phyloP scores from a whole-genome alignment of 2,888 invertebrate species.

The Stratiomys singularior region DNA sequence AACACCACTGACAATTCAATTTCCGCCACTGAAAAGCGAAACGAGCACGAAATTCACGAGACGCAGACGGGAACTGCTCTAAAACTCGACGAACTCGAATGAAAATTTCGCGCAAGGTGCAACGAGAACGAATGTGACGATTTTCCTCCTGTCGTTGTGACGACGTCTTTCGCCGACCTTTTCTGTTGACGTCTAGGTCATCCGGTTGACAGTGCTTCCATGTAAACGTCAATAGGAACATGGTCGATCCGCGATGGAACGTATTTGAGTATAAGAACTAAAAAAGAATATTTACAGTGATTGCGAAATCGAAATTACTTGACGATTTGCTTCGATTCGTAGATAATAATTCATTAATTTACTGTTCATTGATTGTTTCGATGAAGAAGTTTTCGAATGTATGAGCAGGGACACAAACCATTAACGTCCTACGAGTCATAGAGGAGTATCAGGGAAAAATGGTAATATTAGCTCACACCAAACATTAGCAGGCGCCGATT shows the following conservation, averaged over 20 bases:
- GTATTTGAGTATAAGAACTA: too few species aligned
- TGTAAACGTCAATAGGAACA: background rate
- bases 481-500: too few species aligned
- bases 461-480: too few species aligned
- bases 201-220: conserved; percentile 17
- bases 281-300: too few species aligned
- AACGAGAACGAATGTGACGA: conserved; percentile 5
- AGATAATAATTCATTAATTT: background rate
- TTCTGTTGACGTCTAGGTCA: conserved; percentile 32
- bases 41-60: background rate
- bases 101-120: conserved; percentile 32
- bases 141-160: conserved; percentile 14
- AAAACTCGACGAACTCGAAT: conserved; percentile 8
- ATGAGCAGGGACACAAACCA: too few species aligned
- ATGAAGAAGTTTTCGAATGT: too few species aligned
- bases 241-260: too few species aligned
- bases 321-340: too few species aligned
- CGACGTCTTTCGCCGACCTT: conserved; percentile 39
- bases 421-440: too few species aligned
- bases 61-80: background rate
- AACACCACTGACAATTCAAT: conserved; percentile 20
- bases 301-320: too few species aligned
- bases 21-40: conserved; percentile 11
- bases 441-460: too few species aligned
- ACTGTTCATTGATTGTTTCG: background rate